These are phyloP conservation scores for Drosophila lacicola DNA, from an alignment of 2,888 invertebrate genomes.

Conservation along the genomic window DNA sequence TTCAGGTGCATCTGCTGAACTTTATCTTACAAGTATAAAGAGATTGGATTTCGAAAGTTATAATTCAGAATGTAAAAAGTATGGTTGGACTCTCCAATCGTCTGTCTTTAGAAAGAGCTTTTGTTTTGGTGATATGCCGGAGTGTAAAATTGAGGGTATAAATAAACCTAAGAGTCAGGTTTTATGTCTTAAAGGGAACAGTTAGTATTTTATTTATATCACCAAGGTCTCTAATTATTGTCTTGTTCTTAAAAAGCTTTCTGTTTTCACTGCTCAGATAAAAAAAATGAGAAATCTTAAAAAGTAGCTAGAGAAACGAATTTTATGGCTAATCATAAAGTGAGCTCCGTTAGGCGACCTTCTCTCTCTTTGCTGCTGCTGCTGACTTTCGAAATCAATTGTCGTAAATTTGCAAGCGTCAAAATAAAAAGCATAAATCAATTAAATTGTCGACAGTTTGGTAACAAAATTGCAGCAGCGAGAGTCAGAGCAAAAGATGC, in stretches of 20 bases:
- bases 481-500: conserved; percentile 32
- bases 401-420: conserved; percentile 47
- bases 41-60: neutral
- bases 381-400: conserved; percentile 64
- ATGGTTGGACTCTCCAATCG: no score
- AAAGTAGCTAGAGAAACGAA: conserved; percentile 1
- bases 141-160: no score
- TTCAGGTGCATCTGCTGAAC: neutral
- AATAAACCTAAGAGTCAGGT: no score
- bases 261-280: no score
- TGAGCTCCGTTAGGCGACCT: conserved; percentile 8
- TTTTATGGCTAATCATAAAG: conserved; percentile 14
- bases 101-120: neutral
- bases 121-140: neutral
- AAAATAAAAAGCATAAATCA: conserved; percentile 61
- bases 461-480: conserved; percentile 14
- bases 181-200: no score
- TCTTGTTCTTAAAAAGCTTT: no score
- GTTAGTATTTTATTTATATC: no score
- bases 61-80: neutral
- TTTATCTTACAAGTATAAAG: neutral
- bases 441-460: conserved; percentile 69
- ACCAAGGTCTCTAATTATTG: no score
- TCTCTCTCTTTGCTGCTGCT: conserved; percentile 1
- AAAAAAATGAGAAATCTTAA: neutral